phyloP scores from a whole-genome alignment of 2,797 vertebrate genomes.

The Anguilla marmorata region DNA sequence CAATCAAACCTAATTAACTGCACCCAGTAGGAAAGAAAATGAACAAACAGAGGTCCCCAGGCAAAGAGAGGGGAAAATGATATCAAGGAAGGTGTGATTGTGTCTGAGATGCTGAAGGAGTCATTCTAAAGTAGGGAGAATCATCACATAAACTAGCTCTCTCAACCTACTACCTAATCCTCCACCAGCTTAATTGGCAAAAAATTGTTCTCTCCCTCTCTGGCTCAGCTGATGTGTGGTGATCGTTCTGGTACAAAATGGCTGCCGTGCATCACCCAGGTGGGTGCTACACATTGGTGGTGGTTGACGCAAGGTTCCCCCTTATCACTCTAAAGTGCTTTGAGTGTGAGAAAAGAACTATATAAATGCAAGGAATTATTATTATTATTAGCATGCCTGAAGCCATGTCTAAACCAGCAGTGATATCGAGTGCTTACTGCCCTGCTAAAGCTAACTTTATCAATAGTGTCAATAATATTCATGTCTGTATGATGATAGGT shows the following conservation, averaged over 20 bases:
- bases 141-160: not conserved
- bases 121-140: not conserved
- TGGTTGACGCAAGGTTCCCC: too few relatives aligned
- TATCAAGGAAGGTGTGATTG: not conserved
- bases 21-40: not conserved
- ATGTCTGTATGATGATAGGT: not conserved
- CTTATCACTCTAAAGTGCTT: too few relatives aligned
- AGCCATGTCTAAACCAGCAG: not conserved
- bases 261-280: too few relatives aligned
- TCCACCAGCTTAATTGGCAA: too few relatives aligned
- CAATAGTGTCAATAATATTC: not conserved
- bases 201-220: too few relatives aligned
- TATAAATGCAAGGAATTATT: too few relatives aligned
- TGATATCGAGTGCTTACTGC: not conserved
- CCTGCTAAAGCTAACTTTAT: not conserved
- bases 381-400: not conserved
- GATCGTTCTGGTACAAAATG: too few relatives aligned
- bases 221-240: too few relatives aligned
- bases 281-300: too few relatives aligned
- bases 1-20: slow-evolving; percentile 4
- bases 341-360: too few relatives aligned
- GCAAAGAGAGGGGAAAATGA: not conserved
- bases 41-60: not conserved
- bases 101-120: not conserved
- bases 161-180: too few relatives aligned